phyloP scores from a whole-genome alignment of 2,113 vertebrate genomes.

The Alouatta palliata region DNA sequence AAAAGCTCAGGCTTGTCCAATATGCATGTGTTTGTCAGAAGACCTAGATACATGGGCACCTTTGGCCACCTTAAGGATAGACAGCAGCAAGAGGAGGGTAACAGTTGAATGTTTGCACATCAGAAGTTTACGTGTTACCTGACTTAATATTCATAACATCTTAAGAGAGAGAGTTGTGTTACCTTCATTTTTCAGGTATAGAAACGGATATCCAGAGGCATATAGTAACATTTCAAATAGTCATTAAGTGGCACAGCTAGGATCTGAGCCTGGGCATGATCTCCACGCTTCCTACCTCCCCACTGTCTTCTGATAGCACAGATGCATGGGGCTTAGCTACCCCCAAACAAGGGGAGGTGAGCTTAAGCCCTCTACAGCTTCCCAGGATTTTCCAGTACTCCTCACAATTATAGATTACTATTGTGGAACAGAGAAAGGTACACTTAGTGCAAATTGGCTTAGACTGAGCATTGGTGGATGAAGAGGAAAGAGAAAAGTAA shows the following conservation, averaged over 20 bases:
- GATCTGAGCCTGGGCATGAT: background rate
- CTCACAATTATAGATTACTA: background rate
- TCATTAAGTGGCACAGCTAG: background rate
- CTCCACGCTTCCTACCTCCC: accelerated
- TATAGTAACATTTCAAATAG: background rate
- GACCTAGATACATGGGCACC: background rate
- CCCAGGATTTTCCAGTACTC: background rate
- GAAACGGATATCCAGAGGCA: background rate
- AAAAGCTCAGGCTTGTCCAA: background rate
- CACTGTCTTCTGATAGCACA: background rate
- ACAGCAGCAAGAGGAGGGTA: background rate
- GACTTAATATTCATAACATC: background rate
- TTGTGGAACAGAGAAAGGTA: background rate
- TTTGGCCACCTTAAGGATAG: background rate
- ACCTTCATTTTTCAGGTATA: background rate
- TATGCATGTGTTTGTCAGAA: background rate
- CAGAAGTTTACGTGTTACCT: background rate
- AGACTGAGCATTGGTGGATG: background rate
- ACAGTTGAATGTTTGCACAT: background rate
- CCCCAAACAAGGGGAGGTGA: background rate
- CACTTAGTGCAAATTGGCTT: background rate
- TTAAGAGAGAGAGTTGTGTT: background rate
- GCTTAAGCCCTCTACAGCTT: background rate
- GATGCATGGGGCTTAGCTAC: background rate
- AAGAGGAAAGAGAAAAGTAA: background rate